These are phyloP conservation scores for Platichthys stellatus DNA, from an alignment of 2,113 vertebrate genomes.

Conservation along the genomic window DNA sequence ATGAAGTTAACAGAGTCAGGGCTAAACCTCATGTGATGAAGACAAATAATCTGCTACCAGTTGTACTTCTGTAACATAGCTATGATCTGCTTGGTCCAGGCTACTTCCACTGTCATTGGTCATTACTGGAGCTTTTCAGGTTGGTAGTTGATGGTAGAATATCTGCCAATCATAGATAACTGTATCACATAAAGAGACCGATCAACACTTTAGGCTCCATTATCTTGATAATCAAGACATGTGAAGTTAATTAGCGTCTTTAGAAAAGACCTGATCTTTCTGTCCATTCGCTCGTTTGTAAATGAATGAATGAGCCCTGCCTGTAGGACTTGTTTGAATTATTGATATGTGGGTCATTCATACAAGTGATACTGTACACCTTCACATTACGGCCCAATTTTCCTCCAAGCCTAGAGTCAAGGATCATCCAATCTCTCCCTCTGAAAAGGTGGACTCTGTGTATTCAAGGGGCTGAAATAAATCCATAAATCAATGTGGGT, in stretches of 20 bases:
- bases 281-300: conserved; percentile 57
- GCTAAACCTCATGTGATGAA: too few species aligned
- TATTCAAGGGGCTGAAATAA: background rate
- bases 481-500: background rate
- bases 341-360: conserved; percentile 74
- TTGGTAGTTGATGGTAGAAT: too few species aligned
- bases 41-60: too few species aligned
- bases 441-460: conserved; percentile 11
- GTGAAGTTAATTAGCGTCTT: conserved; percentile 41
- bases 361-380: conserved; percentile 70
- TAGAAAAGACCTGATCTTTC: too few species aligned
- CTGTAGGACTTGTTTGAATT: conserved; percentile 69
- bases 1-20: too few species aligned
- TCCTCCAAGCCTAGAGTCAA: conserved; percentile 30
- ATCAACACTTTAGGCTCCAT: conserved; percentile 36
- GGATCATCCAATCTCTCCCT: background rate
- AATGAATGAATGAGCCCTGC: conserved; percentile 55
- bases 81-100: too few species aligned
- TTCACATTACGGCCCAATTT: conserved; percentile 45
- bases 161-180: conserved; percentile 19
- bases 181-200: conserved; percentile 27
- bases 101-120: too few species aligned
- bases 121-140: too few species aligned
- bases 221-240: conserved; percentile 57
- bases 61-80: too few species aligned